Percentiles rank a stretch among this genome's conserved stretches.
These are phyloP conservation scores for Drosophila nigricruria DNA, from an alignment of 2,888 invertebrate genomes.

Conservation along the genomic window DNA sequence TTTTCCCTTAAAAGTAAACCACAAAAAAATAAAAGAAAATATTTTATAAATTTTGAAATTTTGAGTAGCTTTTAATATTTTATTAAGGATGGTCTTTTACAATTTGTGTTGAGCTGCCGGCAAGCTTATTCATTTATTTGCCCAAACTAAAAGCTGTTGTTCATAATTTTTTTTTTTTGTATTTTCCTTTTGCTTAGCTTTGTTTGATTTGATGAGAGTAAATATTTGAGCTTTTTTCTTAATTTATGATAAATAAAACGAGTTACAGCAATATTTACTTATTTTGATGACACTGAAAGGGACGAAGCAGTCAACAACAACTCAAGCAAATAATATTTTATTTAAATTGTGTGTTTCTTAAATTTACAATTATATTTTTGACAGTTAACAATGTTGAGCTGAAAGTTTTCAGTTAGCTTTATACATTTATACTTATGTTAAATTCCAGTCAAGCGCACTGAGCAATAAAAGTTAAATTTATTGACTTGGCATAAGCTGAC, in stretches of 20 bases:
- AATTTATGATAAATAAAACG: background rate
- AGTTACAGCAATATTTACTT: conserved; percentile 1
- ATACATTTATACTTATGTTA: background rate
- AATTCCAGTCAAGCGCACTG: no score
- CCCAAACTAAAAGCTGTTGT: background rate
- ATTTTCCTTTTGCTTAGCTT: background rate
- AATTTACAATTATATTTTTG: background rate
- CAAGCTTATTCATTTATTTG: background rate
- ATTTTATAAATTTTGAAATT: background rate
- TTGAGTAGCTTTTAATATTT: conserved; percentile 5
- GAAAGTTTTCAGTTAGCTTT: background rate
- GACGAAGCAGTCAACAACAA: background rate
- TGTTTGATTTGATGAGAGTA: background rate
- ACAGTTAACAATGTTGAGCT: background rate
- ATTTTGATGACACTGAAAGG: background rate
- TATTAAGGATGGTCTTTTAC: background rate
- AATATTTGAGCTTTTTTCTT: background rate
- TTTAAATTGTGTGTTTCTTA: background rate
- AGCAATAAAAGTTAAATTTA: background rate
- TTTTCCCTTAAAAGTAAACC: background rate
- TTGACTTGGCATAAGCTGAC: background rate
- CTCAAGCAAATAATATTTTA: background rate
- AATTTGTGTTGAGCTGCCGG: background rate
- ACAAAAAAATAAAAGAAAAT: background rate
- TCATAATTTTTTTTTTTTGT: background rate